Conservation (phyloP, 2,888 invertebrate species). For the Panorpa germanica region DNA sequence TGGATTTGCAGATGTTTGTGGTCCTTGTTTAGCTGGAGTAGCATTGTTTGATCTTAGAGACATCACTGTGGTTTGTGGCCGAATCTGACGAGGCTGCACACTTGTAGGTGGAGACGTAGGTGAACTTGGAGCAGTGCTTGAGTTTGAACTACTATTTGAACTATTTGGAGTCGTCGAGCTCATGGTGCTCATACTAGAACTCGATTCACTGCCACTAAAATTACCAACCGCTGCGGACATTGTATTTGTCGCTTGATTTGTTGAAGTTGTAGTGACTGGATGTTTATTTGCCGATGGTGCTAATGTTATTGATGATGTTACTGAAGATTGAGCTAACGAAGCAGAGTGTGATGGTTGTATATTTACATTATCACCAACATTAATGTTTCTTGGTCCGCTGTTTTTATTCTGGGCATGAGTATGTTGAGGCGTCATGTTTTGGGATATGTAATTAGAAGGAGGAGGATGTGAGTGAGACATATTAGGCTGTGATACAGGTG, state of each 20-base stretch:
- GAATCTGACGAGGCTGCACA: constrained; percentile 17
- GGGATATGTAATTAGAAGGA: constrained; percentile 6
- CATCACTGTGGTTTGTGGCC: constrained; percentile 18
- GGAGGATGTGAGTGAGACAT: constrained; percentile 27
- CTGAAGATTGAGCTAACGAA: too few relatives aligned
- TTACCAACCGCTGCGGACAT: constrained; percentile 17
- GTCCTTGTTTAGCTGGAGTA: constrained; percentile 10
- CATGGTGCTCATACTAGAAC: constrained; percentile 50
- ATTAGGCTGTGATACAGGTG: constrained; percentile 16
- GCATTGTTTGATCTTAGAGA: constrained; percentile 14
- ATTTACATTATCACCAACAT: too few relatives aligned
- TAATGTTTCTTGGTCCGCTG: constrained; percentile 1
- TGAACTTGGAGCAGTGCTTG: constrained; percentile 54
- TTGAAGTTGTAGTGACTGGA: constrained; percentile 6
- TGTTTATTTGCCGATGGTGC: constrained; percentile 19
- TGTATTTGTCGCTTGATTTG: neutral
- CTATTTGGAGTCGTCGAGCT: constrained; percentile 48
- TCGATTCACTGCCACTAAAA: constrained; percentile 33
- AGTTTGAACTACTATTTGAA: constrained; percentile 48
- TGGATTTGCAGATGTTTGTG: constrained; percentile 17
- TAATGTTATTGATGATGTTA: constrained; percentile 22
- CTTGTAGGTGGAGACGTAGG: constrained; percentile 40
- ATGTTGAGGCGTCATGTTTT: constrained; percentile 5
- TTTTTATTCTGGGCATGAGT: constrained; percentile 3
- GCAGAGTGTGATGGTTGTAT: too few relatives aligned